Base-by-base conservation (phyloP, 2,888 invertebrate species). In the Abrostola tripartita region DNA sequence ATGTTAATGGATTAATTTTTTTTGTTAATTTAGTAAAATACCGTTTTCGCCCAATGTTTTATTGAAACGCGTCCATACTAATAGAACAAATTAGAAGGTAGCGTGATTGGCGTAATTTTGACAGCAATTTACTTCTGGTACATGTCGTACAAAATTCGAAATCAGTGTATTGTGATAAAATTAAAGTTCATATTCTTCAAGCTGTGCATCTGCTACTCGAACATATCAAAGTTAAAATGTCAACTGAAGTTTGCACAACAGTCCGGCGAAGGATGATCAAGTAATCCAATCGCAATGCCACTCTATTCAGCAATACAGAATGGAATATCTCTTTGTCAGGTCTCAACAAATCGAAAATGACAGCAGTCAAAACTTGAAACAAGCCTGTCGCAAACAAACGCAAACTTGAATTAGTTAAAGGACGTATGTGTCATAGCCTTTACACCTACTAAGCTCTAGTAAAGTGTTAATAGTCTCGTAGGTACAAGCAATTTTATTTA, bases 401-500 rank as follows among this genome's bases (percentile, higher is more conserved):
- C 57, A 50, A 63, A 72, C 41, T 56, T 47, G 65, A 68, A 65
- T 41, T 40, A n/a, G 44, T 55, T 69, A 59, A 71, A 61, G 52
- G 65, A 40, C 36, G 54, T 36, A 36, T 44, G 35, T 38, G 52
- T 57, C 59, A 53, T 7, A 9, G 41, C 11, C 35, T 40, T 61
- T 11, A 40, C 56, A 58, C 52, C 53, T 52, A 24, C 60, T 52
- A 50, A 74, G 58, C 44, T 69, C 37, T 35, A 36, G 44, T 41
- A 60, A 68, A 61, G 58, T 61, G 67, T 67, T 70, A 70, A 73
- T 61, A 54, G 61, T 42, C 50, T 52, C 37, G 36, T 61, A 51
- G 64, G 47, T 51, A 61, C 56, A 49, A 36, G 61, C 52, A 51
- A 65, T 67, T 65, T 65, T 64, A 74, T 70, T 66, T 65, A 74